Evolutionary conservation across 1,140 invertebrate genomes (phyloP), one percentile per base, ranked within the genome.

Genomic region (Aphaenogaster rudis): DNA sequence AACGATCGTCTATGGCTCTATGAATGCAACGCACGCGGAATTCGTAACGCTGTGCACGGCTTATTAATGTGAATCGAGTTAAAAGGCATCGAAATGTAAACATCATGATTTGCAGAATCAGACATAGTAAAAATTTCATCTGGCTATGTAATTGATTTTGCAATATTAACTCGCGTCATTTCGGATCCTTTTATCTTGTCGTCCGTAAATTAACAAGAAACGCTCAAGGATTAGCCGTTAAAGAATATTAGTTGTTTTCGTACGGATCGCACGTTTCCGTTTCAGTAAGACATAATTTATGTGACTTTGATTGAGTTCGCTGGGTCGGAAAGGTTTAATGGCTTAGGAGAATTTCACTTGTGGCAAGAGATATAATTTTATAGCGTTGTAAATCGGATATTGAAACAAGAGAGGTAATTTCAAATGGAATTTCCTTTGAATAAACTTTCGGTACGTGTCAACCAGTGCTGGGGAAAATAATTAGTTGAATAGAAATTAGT

Each of bases 201-300:
- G 9, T 28, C 15, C 4, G n/a, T 67, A 42, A 71, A 81, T 71
- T 81, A 71, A 71, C 36, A 52, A 54, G n/a, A 28, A 57, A 57
- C 33, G 8, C 9, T 42, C 13, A 3, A 39, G 28, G n/a, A 82
- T 67, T 50, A 69, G 11, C 36, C 36, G 11, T 54, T 52, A 69
- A 80, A 69, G 48, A 74, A 74, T 50, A 42, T 71, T 42, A 54
- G 48, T 9, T 71, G 54, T 57, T 81, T 61, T 48, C 59, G 66
- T 69, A 48, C 66, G 57, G 42, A 61, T 48, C 42, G 66, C 50
- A 57, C 64, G 48, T 21, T 82, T 59, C 69, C 67, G 69, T 84
- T 76, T 45, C 54, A 50, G 69, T 45, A 33, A 17, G 52, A 71
- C 69, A 84, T 84, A 76, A 84, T 84, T 84, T 84, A 84, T 76